These are phyloP conservation scores for Ochotona princeps DNA, from an alignment of 2,113 vertebrate genomes.

Conservation along the genomic window DNA sequence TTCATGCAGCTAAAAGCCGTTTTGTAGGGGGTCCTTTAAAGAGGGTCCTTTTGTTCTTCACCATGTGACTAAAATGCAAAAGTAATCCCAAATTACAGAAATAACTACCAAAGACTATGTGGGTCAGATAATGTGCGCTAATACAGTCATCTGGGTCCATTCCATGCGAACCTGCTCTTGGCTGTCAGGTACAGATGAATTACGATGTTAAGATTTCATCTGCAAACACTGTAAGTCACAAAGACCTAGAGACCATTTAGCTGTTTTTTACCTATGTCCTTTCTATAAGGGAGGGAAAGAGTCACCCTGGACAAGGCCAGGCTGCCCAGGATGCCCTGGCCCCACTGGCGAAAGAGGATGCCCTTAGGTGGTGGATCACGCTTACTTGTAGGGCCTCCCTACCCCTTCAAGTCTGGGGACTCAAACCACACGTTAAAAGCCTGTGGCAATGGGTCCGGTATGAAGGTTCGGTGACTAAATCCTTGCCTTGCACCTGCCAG, in stretches of 20 bases:
- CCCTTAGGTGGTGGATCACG: background rate
- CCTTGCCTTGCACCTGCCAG: no score
- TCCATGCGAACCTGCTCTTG: background rate
- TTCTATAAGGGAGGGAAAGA: background rate
- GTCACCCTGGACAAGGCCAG: background rate
- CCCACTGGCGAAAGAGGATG: background rate
- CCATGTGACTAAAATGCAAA: background rate
- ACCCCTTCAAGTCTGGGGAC: background rate
- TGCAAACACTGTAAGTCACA: background rate
- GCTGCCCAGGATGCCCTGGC: background rate
- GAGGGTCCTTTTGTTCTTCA: slow-evolving; percentile 11
- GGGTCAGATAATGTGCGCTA: background rate
- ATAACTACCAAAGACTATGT: no score
- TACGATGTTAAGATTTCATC: background rate
- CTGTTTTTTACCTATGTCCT: background rate
- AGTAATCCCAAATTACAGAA: background rate
- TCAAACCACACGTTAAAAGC: background rate
- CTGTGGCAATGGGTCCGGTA: no score
- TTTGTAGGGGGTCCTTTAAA: slow-evolving; percentile 17
- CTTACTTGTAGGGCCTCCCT: background rate
- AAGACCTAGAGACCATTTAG: background rate
- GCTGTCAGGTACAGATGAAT: background rate
- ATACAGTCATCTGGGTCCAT: background rate
- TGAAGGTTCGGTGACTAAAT: no score
- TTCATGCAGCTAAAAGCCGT: background rate